Evolutionary conservation across 1,140 invertebrate genomes (phyloP).

Genomic region (Ooceraea biroi): DNA sequence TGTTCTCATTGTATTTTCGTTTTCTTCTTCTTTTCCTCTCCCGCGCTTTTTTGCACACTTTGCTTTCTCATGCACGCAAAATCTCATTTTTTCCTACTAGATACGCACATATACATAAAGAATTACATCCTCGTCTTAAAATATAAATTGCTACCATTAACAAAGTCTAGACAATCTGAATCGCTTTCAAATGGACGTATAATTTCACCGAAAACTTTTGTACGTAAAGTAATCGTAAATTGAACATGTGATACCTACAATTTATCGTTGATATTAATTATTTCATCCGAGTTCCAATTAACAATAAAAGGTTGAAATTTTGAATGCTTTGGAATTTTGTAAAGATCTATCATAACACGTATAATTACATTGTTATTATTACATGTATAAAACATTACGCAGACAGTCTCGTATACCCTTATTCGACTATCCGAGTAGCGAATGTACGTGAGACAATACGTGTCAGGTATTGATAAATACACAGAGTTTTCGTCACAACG

Average conservation of each 20-base stretch:
- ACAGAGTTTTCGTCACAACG: background rate
- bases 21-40: background rate
- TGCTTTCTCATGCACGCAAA: background rate
- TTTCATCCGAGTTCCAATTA: constrained; percentile 6
- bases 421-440: constrained; percentile 20
- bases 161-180: constrained; percentile 11
- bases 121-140: constrained; percentile 63
- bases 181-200: constrained; percentile 2
- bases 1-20: background rate
- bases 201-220: constrained; percentile 9
- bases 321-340: background rate
- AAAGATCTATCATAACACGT: background rate
- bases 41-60: background rate
- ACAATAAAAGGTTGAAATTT: background rate
- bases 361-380: constrained; percentile 49
- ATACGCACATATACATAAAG: background rate
- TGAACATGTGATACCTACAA: constrained; percentile 17
- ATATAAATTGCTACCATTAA: constrained; percentile 31
- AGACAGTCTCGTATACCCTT: constrained; percentile 39
- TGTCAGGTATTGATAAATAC: constrained; percentile 27
- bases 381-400: constrained; percentile 47
- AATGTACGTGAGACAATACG: background rate
- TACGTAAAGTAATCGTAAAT: constrained; percentile 15
- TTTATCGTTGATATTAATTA: constrained; percentile 1
- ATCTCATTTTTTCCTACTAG: constrained; percentile 4